Conservation (phyloP, 2,113 vertebrate species). For the Dolichallabes microphthalmus region DNA sequence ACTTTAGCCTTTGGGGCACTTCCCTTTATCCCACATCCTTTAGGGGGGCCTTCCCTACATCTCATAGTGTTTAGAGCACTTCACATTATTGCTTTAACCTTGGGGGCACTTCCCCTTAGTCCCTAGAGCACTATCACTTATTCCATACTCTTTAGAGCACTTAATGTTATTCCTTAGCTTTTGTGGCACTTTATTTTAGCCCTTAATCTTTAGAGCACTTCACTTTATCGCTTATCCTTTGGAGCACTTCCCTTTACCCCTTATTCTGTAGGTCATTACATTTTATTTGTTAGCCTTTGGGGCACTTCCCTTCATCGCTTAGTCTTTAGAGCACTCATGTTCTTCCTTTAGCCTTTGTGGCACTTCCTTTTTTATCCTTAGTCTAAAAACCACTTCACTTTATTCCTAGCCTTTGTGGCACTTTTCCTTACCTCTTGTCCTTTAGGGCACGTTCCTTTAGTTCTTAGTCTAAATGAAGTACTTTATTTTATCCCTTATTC, state of each 20-base stretch:
- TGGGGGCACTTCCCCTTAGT: too few relatives aligned
- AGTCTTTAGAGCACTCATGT: background rate
- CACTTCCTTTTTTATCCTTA: too few relatives aligned
- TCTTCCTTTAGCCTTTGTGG: background rate
- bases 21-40: background rate
- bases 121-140: background rate
- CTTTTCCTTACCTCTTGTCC: background rate
- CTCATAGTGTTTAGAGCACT: too few relatives aligned
- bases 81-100: too few relatives aligned
- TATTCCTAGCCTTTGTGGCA: background rate
- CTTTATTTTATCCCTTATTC: too few relatives aligned
- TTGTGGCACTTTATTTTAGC: background rate
- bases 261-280: background rate
- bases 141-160: background rate
- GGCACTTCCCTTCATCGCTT: too few relatives aligned
- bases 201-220: background rate
- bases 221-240: background rate
- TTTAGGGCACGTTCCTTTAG: background rate
- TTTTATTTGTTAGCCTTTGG: too few relatives aligned
- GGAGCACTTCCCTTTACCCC: background rate
- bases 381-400: background rate
- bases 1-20: background rate
- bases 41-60: background rate
- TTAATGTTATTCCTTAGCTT: background rate
- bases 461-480: too few relatives aligned